These are phyloP conservation scores for Aegithalos caudatus DNA, from an alignment of 2,113 vertebrate genomes.

Conservation along the genomic window DNA sequence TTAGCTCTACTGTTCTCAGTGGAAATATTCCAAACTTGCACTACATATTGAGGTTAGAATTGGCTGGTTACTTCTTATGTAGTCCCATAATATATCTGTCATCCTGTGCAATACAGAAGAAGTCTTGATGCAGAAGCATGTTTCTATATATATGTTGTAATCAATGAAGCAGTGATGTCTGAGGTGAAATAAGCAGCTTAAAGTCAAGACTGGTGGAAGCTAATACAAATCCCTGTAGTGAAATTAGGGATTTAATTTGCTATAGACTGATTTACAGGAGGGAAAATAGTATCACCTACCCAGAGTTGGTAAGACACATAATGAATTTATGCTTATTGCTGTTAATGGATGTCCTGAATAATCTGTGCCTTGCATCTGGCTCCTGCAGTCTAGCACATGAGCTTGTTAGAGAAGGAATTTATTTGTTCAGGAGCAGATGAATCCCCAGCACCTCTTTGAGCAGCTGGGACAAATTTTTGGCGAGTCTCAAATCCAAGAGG, in stretches of 20 bases:
- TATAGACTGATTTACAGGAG: neutral
- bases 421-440: neutral
- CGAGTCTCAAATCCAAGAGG: fast-evolving
- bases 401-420: neutral
- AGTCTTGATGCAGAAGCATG: neutral
- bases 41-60: neutral
- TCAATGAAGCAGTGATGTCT: neutral
- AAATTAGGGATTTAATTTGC: neutral
- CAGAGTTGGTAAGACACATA: neutral
- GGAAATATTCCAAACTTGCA: neutral
- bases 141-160: neutral
- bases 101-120: neutral
- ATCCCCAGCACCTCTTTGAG: neutral
- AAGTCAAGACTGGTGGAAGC: neutral
- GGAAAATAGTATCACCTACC: neutral
- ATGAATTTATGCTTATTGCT: neutral
- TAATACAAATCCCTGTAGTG: neutral
- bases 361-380: neutral
- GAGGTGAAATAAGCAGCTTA: neutral
- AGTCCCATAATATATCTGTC: neutral
- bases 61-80: neutral
- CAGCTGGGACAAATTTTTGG: neutral
- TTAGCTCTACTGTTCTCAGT: neutral
- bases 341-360: neutral
- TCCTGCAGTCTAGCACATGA: neutral